Evolutionary conservation across 2,113 vertebrate species (phyloP), one percentile per base, ranked within the genome.

Genomic region (Odontophorus gujanensis): DNA sequence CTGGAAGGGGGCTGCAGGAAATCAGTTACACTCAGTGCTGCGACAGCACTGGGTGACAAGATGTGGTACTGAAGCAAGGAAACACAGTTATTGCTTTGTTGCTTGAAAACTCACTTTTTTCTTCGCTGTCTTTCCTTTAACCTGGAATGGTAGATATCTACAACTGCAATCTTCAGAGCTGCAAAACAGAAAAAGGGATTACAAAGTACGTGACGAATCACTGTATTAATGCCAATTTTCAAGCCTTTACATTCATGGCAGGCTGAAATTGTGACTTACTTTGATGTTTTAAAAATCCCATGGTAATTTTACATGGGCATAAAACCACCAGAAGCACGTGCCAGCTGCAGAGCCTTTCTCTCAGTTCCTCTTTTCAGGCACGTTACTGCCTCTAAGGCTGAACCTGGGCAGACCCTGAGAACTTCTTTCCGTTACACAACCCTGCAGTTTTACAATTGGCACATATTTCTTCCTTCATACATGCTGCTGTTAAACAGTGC

Each of bases 121-220:
- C 99, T 98, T 75, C 99, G 98, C 84, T 99, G 99, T 91, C 99
- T 98, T 85, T 99, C 99, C 93, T 99, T 99, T 97, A 99, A 95
- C 95, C 99, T 98, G 91, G 99, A 99, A 85, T 99, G 99, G 97
- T 99, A 99, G 86, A 99, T 99, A 94, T 99, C 99, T 77, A 99
- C 99, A 51, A 99, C 99, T 25, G 99, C 98, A 90, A 99, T 98
- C 98, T 99, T 99, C 95, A 99, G 97, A 62, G 99, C 99, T 99
- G 96, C 38, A 92, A 97, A 92, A 71, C 24, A 96, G n/a, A 76
- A 36, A 90, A 91, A 59, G 55, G 43, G 3, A 66, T 47, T 59
- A 91, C 67, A 84, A 65, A 81, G 76, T 45, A 69, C 42, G 6
- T 18, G 50, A 38, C 21, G 62, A n/a, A 59, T 36, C 73, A 11